Evolutionary conservation across 53 echinoderm and acorn worm species (phyloP).

Genomic region (Holothuria scabra): DNA sequence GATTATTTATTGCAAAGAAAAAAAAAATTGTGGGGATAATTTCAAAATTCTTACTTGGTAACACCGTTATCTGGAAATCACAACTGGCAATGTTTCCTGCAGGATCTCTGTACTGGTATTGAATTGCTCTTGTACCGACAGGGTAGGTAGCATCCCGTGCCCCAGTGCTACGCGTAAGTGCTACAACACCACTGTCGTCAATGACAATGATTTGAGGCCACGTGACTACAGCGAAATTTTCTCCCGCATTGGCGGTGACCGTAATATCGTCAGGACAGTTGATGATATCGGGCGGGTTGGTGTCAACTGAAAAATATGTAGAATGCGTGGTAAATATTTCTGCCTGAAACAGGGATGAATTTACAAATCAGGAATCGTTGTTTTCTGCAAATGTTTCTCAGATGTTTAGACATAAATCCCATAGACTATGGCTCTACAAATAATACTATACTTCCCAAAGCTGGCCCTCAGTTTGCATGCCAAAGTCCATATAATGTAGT

Average conservation of each 20-base stretch:
- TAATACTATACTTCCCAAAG: no score
- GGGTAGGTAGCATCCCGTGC: conserved; percentile 12
- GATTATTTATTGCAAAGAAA: neutral
- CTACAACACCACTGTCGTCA: conserved; percentile 50
- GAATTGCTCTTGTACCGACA: conserved; percentile 21
- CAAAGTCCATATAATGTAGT: no score
- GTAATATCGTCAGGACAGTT: conserved; percentile 60
- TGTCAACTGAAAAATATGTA: conserved; percentile 21
- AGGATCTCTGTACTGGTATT: conserved; percentile 55
- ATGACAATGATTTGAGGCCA: conserved; percentile 45
- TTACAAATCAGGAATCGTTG: no score
- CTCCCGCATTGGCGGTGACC: conserved; percentile 35
- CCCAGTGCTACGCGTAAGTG: neutral
- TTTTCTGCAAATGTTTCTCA: no score
- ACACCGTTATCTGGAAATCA: conserved; percentile 49
- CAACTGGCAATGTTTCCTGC: conserved; percentile 54
- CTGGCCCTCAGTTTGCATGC: no score
- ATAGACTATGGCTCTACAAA: no score
- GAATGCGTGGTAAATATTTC: no score
- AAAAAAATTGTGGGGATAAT: neutral
- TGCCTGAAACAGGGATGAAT: no score
- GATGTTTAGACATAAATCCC: no score
- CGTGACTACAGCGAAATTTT: conserved; percentile 9
- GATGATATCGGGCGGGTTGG: conserved; percentile 39
- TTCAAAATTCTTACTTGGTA: neutral